Percentiles rank a stretch among this genome's conserved stretches.
Conservation (phyloP, 2,113 vertebrate species). For the Dendrocopos noguchii region DNA sequence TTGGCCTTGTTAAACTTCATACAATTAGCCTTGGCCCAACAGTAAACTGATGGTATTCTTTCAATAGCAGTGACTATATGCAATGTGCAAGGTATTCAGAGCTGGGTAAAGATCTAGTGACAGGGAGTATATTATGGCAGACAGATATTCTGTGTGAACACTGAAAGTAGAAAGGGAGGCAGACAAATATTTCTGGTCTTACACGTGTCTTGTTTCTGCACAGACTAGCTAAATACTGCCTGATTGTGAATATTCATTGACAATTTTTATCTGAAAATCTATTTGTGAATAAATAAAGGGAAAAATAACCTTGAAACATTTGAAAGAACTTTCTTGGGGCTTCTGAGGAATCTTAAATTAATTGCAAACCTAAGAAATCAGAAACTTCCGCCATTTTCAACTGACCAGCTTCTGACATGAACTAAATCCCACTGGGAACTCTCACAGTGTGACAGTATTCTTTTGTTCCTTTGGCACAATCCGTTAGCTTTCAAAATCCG, state of each 20-base stretch:
- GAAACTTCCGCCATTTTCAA: not conserved
- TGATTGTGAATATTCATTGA: not conserved
- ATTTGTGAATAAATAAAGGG: not conserved
- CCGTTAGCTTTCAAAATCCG: not conserved
- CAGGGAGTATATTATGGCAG: not conserved
- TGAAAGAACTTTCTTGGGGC: not conserved
- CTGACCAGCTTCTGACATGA: not conserved
- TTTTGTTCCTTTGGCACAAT: not conserved
- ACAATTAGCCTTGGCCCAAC: too few relatives aligned
- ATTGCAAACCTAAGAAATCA: not conserved
- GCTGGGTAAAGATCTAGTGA: not conserved
- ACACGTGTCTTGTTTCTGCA: not conserved
- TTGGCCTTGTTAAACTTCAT: too few relatives aligned
- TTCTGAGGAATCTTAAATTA: not conserved
- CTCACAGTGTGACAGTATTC: not conserved
- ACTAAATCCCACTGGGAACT: not conserved
- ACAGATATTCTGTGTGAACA: not conserved
- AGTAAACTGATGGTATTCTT: not conserved
- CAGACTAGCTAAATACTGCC: not conserved
- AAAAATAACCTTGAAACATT: not conserved
- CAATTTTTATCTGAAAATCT: not conserved
- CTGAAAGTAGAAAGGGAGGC: not conserved
- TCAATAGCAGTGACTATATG: not conserved
- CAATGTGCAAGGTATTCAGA: not conserved
- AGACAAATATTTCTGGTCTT: not conserved